Percentiles rank a stretch among this genome's conserved stretches.
Evolutionary conservation across 2,113 vertebrate species (phyloP).

Genomic region (Corvus hawaiiensis): DNA sequence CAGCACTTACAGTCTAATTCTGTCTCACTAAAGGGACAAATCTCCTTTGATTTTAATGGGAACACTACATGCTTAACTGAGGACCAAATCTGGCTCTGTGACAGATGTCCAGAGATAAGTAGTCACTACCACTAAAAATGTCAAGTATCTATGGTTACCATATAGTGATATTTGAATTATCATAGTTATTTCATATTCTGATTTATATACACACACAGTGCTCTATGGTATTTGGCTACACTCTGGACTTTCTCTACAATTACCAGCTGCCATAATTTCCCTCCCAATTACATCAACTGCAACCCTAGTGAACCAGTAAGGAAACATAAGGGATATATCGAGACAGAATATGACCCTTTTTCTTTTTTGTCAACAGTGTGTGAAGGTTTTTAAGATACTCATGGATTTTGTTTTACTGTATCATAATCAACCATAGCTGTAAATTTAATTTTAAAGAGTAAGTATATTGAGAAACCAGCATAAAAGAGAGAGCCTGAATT

Average conservation of each 20-base stretch:
- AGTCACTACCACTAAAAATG: slow-evolving; percentile 56
- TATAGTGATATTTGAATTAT: slow-evolving; percentile 33
- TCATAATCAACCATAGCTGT: background rate
- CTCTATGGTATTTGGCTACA: background rate
- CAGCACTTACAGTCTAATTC: background rate
- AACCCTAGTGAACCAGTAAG: background rate
- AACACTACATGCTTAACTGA: slow-evolving; percentile 11
- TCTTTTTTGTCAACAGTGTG: background rate
- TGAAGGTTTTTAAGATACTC: background rate
- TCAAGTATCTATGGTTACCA: slow-evolving; percentile 63
- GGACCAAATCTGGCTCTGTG: slow-evolving; percentile 60
- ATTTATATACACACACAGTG: background rate
- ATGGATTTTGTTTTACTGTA: background rate
- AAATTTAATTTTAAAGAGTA: background rate
- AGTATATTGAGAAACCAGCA: background rate
- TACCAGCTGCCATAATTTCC: background rate
- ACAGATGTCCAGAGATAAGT: slow-evolving; percentile 61
- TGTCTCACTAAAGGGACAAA: background rate
- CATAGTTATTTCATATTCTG: background rate
- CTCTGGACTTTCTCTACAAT: background rate
- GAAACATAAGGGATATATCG: background rate
- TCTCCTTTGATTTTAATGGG: slow-evolving; percentile 25
- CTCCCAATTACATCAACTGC: background rate
- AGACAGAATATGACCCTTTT: background rate
- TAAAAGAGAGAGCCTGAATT: background rate